Conservation (phyloP, 64 coral and sea anemone species). For the Stichodactyla mertensii region DNA sequence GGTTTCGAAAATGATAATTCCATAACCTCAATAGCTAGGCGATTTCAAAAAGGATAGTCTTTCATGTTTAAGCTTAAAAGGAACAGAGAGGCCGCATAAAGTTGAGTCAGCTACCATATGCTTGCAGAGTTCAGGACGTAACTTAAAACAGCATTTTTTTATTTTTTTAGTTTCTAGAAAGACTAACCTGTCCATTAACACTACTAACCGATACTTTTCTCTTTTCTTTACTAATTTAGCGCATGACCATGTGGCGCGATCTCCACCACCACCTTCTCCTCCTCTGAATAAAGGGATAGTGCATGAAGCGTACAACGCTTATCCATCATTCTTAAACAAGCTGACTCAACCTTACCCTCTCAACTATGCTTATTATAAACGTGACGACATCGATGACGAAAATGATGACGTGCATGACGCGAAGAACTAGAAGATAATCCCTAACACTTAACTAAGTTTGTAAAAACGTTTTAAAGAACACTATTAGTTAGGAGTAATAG, state of each 20-base stretch:
- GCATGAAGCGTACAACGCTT: not conserved
- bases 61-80: no score
- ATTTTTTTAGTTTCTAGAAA: no score
- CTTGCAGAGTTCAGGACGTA: no score
- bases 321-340: constrained; percentile 1
- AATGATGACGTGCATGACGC: not conserved
- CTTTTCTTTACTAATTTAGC: not conserved
- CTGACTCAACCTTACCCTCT: not conserved
- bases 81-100: no score
- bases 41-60: no score
- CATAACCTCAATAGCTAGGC: no score
- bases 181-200: not conserved
- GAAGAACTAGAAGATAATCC: not conserved
- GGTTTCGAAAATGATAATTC: no score
- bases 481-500: no score
- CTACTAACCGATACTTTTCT: not conserved
- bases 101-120: no score
- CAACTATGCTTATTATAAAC: constrained; percentile 4
- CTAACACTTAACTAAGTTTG: not conserved
- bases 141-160: no score
- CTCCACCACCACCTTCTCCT: no score
- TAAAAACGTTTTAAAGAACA: no score
- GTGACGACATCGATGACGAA: not conserved
- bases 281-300: not conserved
- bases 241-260: not conserved